Evolutionary conservation across 2,797 vertebrate genomes (phyloP).

Genomic region (Anabas testudineus): DNA sequence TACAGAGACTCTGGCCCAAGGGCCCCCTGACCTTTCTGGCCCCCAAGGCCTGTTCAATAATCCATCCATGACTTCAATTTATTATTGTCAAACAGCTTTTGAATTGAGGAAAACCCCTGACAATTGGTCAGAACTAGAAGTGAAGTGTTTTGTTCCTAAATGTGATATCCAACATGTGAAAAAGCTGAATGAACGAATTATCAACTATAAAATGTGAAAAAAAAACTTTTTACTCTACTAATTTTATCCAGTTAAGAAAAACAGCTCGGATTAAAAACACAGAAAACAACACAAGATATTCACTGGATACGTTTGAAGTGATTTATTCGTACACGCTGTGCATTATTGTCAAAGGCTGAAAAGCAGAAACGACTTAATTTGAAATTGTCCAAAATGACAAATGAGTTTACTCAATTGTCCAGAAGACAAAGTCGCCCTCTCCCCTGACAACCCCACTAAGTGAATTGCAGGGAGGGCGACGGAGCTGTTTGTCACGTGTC

Average conservation of each 20-base stretch:
- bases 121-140: slow-evolving; percentile 11
- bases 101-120: slow-evolving; percentile 44
- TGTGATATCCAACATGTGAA: background rate
- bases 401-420: slow-evolving; percentile 79
- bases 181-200: background rate
- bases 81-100: slow-evolving; percentile 57
- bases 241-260: background rate
- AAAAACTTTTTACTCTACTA: no score
- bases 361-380: slow-evolving; percentile 68
- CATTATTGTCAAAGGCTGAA: slow-evolving; percentile 69
- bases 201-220: background rate
- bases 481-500: slow-evolving; percentile 73
- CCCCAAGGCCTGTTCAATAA: background rate
- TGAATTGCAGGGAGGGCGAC: slow-evolving; percentile 53
- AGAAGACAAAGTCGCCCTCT: slow-evolving; percentile 71
- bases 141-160: background rate
- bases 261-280: background rate
- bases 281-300: slow-evolving; percentile 4
- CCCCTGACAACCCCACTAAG: slow-evolving; percentile 73
- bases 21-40: background rate
- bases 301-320: slow-evolving; percentile 8
- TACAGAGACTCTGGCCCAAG: background rate
- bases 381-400: slow-evolving; percentile 76
- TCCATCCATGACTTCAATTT: background rate
- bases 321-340: slow-evolving; percentile 63